These are phyloP conservation scores for Nasua narica DNA, from an alignment of 2,797 vertebrate species.

Conservation along the genomic window DNA sequence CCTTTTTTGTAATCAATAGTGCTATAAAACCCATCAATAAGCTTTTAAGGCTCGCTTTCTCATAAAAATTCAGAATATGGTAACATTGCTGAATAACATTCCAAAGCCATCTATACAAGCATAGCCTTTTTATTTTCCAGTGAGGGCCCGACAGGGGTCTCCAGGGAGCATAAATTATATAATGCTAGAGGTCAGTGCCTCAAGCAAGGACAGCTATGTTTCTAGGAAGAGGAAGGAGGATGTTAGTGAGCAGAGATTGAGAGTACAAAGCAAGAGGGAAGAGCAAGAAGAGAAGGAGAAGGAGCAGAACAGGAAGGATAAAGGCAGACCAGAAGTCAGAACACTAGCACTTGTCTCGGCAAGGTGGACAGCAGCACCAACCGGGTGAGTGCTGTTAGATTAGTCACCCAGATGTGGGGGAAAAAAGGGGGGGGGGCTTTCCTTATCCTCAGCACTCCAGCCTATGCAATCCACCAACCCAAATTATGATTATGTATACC, in stretches of 20 bases:
- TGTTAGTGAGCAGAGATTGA: neutral
- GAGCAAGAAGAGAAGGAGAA: neutral
- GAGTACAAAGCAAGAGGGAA: neutral
- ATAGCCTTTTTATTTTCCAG: neutral
- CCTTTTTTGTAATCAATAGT: neutral
- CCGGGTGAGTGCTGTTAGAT: neutral
- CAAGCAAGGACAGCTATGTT: neutral
- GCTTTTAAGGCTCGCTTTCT: neutral
- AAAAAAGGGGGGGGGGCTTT: neutral
- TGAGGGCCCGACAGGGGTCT: neutral
- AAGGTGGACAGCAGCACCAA: neutral
- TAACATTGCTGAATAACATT: neutral
- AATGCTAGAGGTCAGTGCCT: neutral
- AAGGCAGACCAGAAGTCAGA: neutral
- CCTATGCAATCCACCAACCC: neutral
- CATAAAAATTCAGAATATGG: neutral
- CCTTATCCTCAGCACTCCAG: conserved; percentile 9
- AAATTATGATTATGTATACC: neutral
- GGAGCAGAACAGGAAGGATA: neutral
- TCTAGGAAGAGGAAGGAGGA: neutral
- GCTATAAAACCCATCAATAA: neutral
- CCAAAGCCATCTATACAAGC: neutral
- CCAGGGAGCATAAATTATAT: neutral
- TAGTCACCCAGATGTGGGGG: neutral
- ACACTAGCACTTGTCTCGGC: neutral